A percentile compares a stretch with the other conserved stretches of the same genome.
Evolutionary conservation across 2,888 invertebrate genomes (phyloP).

Genomic region (Anoplius nigerrimus): DNA sequence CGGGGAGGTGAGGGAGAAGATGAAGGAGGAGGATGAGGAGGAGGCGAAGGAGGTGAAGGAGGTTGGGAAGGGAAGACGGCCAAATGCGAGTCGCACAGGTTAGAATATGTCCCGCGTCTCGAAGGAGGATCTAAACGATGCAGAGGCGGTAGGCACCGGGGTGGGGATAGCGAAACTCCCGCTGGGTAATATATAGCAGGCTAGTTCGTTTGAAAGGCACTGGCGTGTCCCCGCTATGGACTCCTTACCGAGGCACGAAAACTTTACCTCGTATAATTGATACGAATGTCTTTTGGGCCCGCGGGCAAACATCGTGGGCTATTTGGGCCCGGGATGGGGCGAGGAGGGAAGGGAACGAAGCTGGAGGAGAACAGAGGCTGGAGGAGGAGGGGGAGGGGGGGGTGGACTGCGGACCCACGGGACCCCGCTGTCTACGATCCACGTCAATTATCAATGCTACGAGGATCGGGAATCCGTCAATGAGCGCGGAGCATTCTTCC

Average conservation of each 20-base stretch:
- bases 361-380: too few species aligned
- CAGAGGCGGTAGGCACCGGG: conserved; percentile 12
- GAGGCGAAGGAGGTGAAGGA: neutral
- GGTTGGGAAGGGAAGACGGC: conserved; percentile 12
- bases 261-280: conserved; percentile 72
- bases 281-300: conserved; percentile 72
- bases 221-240: conserved; percentile 67
- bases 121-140: too few species aligned
- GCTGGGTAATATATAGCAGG: conserved; percentile 74
- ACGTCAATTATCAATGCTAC: conserved; percentile 64
- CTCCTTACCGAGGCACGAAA: conserved; percentile 67
- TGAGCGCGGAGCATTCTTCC: neutral
- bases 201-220: conserved; percentile 70
- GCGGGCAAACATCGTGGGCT: conserved; percentile 68
- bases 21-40: neutral
- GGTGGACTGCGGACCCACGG: too few species aligned
- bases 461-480: neutral
- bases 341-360: too few species aligned
- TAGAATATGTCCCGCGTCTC: conserved; percentile 48
- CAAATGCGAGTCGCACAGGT: conserved; percentile 47
- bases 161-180: conserved; percentile 60
- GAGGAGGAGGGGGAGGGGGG: too few species aligned
- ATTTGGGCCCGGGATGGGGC: conserved; percentile 56
- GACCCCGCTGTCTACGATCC: conserved; percentile 45
- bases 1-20: neutral